Evolutionary conservation across 1,140 invertebrate species (phyloP), one percentile per base, ranked within the genome.

Genomic region (Zaprionus lachaisei): DNA sequence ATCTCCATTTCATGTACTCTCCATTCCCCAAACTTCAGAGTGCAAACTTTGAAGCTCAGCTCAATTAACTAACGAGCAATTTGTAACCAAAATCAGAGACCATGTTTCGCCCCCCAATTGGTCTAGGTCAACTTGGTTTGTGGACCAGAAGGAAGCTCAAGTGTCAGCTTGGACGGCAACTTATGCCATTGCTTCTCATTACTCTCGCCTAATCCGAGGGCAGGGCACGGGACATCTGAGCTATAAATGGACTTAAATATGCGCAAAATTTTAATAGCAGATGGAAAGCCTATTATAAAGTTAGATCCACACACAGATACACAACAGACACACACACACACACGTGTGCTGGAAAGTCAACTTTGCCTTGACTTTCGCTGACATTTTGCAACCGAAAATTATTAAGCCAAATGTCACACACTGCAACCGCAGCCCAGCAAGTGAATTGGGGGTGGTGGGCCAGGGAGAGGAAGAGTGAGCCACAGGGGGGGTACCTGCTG

Each of bases 181-280:
- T 55, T 47, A 31, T 47, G 5, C 22, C 65, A 57, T 28, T 12
- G 65, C 38, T 22, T 67, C 15, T 58, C 20, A 51, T 61, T 60
- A 57, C 6, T 60, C 24, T 20, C 47, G 28, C 14, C 38, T 69
- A 78, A 64, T 83, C 67, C 80, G 67, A 47, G 54, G 20, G 41
- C 41, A 47, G 51, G n/a, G 79, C 11, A 34, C 55, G 38, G 56
- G 57, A 14, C 37, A 24, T 2, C n/a, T 47, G 47, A 83, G 54
- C 38, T 79, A 60, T 77, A 83, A 83, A 80, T 78, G 73, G 70
- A 68, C 61, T 85, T 84, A 83, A 84, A 81, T 85, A 85, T 85
- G 81, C 82, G 72, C 77, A 84, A 75, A 84, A 85, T 85, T 85
- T 84, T 84, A 85, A 85, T 85, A 69, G 82, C 71, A 78, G 68